Base-by-base conservation (phyloP, 2,113 vertebrate genomes). In the Microtus pennsylvanicus region DNA sequence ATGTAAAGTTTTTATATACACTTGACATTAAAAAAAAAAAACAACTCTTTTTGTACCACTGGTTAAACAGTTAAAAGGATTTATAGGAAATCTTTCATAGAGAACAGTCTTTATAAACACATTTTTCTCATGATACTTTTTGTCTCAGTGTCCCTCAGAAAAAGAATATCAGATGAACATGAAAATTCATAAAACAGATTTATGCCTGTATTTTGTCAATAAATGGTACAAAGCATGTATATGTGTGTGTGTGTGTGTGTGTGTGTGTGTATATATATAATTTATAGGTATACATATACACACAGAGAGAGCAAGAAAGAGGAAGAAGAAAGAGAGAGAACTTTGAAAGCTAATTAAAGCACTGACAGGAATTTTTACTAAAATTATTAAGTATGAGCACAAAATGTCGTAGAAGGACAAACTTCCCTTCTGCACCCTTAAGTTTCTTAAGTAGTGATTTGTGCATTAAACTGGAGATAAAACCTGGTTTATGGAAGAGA, bases 121-220 rank as follows among this genome's bases (percentile, higher is more conserved):
- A 77, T 80, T 90, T 72, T 96, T 81, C 19, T 81, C 22, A 47
- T 85, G 9, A 90, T 87, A 10, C 22, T 21, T 26, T 93, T 94
- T 96, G 47, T 77, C 70, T 93, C n/a, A 93, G 67, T 3, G 1
- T 75, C 4, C 22, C 26, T 91, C 88, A 81, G 22, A 95, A 93
- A 65, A 6, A 91, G 9, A 92, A 75, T 72, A 72, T 9, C 19
- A 3, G 9, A 47, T 35, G 22, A 50, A 58, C 80, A 5, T 45
- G 19, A 96, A 93, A 85, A 89, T 30, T n/a, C n/a, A 87, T 83
- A 26, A 19, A 77, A 74, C 61, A 76, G 50, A 90, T 94, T 65
- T 80, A 33, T 81, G 7, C n/a, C 35, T n/a, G 58, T 0, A 24
- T 75, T 13, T 82, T 77, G 12, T 38, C 16, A 74, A 33, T 88